Conservation (phyloP, 2,797 vertebrate genomes). For the Enteromius trimaculatus region DNA sequence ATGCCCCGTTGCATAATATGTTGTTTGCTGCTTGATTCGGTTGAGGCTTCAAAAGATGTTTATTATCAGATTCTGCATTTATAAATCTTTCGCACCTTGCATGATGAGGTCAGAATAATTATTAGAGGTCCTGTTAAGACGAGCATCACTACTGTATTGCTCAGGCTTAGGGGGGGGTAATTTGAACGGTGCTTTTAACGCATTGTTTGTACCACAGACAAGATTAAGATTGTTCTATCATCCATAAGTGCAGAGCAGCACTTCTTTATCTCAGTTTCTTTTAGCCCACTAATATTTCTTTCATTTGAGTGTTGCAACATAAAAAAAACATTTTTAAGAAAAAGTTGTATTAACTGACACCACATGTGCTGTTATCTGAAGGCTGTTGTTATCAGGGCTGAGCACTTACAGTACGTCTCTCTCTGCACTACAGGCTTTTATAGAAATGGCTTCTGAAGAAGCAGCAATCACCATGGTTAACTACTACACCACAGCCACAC, state of each 20-base stretch:
- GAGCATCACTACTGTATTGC: neutral
- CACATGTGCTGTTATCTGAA: conserved; percentile 4
- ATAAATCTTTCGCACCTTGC: conserved; percentile 34
- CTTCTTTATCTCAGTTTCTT: neutral
- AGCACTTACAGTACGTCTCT: conserved; percentile 6
- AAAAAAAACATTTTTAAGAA: neutral
- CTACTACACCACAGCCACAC: conserved; percentile 80
- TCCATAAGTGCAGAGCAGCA: neutral
- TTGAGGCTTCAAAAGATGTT: conserved; percentile 54
- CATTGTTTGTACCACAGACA: neutral
- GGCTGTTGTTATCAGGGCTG: neutral
- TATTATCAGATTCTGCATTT: conserved; percentile 37
- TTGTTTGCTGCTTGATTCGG: conserved; percentile 40
- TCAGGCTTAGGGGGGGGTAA: neutral
- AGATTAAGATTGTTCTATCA: neutral
- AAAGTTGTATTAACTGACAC: neutral
- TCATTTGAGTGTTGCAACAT: neutral
- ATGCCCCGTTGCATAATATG: conserved; percentile 53
- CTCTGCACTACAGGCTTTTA: conserved; percentile 80
- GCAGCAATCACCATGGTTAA: conserved; percentile 86
- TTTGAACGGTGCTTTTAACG: neutral
- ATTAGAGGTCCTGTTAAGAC: conserved; percentile 5
- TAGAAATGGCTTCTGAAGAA: conserved; percentile 94
- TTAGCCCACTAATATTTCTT: neutral
- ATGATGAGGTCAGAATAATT: conserved; percentile 42